Evolutionary conservation across 2,888 invertebrate genomes (phyloP).

Genomic region (Amphipoea lucens): DNA sequence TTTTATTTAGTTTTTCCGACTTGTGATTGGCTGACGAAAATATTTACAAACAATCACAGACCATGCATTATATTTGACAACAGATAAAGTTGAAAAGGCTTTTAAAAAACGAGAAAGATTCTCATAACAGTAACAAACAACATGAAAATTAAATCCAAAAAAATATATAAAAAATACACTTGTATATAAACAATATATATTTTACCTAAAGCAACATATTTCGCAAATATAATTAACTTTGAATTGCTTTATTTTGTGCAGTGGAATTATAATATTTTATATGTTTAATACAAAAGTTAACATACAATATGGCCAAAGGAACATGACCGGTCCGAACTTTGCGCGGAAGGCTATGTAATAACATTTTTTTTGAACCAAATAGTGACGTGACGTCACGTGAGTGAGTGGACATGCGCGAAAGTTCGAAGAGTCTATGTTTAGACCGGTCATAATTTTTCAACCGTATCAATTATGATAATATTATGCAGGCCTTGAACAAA

Average conservation of each 20-base stretch:
- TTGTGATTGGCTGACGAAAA: slow-evolving; percentile 8
- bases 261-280: slow-evolving; percentile 10
- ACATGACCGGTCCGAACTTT: neutral
- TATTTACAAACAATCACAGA: slow-evolving; percentile 25
- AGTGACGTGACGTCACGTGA: neutral
- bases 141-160: slow-evolving; percentile 19
- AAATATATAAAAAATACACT: slow-evolving; percentile 17
- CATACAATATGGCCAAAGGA: neutral
- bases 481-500: neutral
- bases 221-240: slow-evolving; percentile 26
- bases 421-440: no score
- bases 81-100: neutral
- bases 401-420: no score
- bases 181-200: slow-evolving; percentile 22
- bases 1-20: neutral
- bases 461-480: neutral
- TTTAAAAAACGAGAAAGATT: slow-evolving; percentile 3
- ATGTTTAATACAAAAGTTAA: slow-evolving; percentile 17
- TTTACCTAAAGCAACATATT: slow-evolving; percentile 34
- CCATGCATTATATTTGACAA: neutral
- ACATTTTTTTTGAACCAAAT: neutral
- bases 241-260: slow-evolving; percentile 47
- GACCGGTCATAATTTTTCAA: neutral
- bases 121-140: neutral
- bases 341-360: neutral